Evolutionary conservation across 1,140 invertebrate genomes (phyloP), one percentile per base, ranked within the genome.

Genomic region (Drosophila micromelanica): DNA sequence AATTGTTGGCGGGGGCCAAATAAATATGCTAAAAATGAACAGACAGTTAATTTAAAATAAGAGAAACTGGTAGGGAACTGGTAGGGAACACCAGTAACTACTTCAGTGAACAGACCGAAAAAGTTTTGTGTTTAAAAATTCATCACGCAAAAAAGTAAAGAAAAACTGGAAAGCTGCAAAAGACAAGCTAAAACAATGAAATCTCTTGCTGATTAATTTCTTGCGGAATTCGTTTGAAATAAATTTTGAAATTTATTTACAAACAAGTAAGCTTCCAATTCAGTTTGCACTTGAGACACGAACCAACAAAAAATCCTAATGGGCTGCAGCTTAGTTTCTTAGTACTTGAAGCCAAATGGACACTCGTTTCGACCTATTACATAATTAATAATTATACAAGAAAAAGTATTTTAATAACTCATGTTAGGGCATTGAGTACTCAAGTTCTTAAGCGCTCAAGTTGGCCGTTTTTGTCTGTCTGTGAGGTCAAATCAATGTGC

Each of bases 331-430:
- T 40, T 40, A 40, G 38, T 7, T 40, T n/a, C n/a, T 13, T 6
- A 2, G n/a, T n/a, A 32, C 57, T 62, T 61, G 57, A 12, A 46
- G 32, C 42, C 23, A 42, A 80, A 84, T 76, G 76, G 27, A 37
- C 49, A 40, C 48, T 52, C 70, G 78, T 87, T 48, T 81, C 59
- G 32, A 69, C 57, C 69, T 82, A 87, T 87, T 86, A 82, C 84
- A 87, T 86, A 82, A 86, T 86, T 86, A 86, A 86, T 86, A 86
- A 86, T 86, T 86, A 82, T 38, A 51, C 55, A 59, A 48, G 63
- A 45, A 75, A 74, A 78, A 78, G 81, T 77, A 81, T 86, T 86
- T 85, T 85, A 86, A 85, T 85, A 85, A 85, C 81, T 70, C 74
- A 62, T 78, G 68, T 56, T 49, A 46, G 51, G 27, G 20, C 62